These are phyloP conservation scores for Choloepus hoffmanni DNA, from an alignment of 2,113 vertebrate species.

Conservation along the genomic window DNA sequence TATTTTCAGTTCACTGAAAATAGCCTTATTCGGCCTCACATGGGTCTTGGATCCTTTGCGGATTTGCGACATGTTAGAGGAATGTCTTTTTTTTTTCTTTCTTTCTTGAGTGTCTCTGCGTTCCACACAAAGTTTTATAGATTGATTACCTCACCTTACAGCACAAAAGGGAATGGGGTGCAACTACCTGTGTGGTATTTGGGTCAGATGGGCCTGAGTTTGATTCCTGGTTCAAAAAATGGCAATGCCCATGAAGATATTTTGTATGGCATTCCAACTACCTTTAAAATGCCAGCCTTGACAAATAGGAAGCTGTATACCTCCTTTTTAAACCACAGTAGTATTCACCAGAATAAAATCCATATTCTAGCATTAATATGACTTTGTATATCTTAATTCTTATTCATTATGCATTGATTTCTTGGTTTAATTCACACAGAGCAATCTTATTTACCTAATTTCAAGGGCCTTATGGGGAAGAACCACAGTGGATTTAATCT, in stretches of 20 bases:
- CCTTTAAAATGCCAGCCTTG: not conserved
- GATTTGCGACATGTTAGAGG: slow-evolving; percentile 36
- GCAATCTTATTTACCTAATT: not conserved
- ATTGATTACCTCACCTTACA: not conserved
- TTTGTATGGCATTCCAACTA: not conserved
- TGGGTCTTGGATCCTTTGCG: not conserved
- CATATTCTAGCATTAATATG: not conserved
- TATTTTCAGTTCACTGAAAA: slow-evolving; percentile 65
- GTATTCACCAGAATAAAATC: not conserved
- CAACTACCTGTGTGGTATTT: not conserved
- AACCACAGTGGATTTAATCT: not conserved
- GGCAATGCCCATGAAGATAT: not conserved
- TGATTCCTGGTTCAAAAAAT: not conserved
- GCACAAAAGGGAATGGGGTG: not conserved
- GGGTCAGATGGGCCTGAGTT: not conserved
- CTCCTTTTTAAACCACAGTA: not conserved
- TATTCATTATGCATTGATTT: not conserved
- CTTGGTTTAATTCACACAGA: slow-evolving; percentile 19
- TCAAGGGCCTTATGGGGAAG: not conserved
- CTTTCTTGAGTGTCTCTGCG: not conserved
- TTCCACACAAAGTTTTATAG: not conserved
- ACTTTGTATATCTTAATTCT: slow-evolving; percentile 15
- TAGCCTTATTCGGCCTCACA: slow-evolving; percentile 56
- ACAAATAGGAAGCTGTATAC: not conserved
- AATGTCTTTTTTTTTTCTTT: not conserved